phyloP scores from a whole-genome alignment of 2,797 vertebrate genomes.

The Orientallactaga sibirica region DNA sequence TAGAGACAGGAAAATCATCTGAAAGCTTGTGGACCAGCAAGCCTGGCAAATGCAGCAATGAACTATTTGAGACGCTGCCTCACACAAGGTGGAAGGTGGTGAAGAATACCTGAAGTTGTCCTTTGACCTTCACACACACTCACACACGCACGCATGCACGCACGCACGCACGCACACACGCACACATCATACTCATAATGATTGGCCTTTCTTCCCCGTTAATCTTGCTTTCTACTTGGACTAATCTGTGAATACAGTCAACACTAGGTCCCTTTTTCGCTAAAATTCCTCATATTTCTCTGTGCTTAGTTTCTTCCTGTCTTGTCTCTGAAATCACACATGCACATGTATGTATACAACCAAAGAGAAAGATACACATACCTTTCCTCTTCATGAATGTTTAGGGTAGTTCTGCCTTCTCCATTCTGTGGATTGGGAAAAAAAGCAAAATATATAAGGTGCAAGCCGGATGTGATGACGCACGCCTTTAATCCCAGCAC shows the following conservation, averaged over 20 bases:
- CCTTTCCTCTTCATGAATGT: constrained; percentile 63
- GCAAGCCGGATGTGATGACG: not conserved
- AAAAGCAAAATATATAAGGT: constrained; percentile 60
- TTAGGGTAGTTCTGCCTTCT: constrained; percentile 54
- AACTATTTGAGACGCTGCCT: too few species aligned
- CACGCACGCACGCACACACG: too few species aligned
- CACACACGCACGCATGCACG: too few species aligned
- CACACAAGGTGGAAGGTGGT: too few species aligned
- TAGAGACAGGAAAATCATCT: too few species aligned
- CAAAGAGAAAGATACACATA: not conserved
- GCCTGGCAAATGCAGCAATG: too few species aligned
- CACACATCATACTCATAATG: not conserved
- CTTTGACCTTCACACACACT: too few species aligned
- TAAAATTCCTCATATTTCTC: constrained; percentile 34
- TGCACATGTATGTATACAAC: not conserved
- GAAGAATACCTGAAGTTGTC: too few species aligned
- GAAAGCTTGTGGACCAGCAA: too few species aligned
- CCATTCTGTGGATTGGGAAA: constrained; percentile 61
- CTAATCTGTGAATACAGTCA: constrained; percentile 18
- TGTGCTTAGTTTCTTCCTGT: not conserved
- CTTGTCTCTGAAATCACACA: constrained; percentile 55
- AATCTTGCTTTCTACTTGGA: constrained; percentile 36
- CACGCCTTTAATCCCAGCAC: constrained; percentile 38
- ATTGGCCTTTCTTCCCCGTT: constrained; percentile 21
- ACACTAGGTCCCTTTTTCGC: constrained; percentile 4